A percentile compares a stretch with the other conserved stretches of the same genome.
Evolutionary conservation across 2,888 invertebrate species (phyloP).

Genomic region (Caenorhabditis sulstoni): DNA sequence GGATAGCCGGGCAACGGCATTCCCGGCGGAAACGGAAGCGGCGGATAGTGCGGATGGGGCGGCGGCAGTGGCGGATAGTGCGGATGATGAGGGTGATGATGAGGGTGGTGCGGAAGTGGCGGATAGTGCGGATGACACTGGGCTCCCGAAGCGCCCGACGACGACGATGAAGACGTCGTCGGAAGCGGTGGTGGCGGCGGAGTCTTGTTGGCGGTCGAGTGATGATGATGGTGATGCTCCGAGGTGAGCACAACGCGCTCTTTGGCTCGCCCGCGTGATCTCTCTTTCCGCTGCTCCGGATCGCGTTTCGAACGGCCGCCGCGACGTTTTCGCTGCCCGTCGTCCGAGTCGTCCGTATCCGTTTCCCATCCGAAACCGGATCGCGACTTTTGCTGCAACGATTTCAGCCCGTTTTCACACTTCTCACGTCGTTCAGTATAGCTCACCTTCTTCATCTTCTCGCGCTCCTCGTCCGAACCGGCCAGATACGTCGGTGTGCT

Average conservation of each 20-base stretch:
- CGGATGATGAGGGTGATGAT: background rate
- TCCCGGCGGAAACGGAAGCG: background rate
- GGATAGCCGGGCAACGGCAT: background rate
- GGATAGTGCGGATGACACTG: background rate
- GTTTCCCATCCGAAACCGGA: constrained; percentile 42
- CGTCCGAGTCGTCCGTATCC: constrained; percentile 54
- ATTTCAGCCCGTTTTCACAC: too few relatives aligned
- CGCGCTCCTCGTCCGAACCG: constrained; percentile 9
- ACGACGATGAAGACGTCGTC: background rate
- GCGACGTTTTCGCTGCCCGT: constrained; percentile 6
- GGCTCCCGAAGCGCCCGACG: background rate
- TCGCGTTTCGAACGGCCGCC: constrained; percentile 1
- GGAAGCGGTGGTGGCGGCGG: constrained; percentile 27
- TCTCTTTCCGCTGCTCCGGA: too few relatives aligned
- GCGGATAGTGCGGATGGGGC: background rate
- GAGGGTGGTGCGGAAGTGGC: background rate
- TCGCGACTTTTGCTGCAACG: too few relatives aligned
- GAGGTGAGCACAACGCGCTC: too few relatives aligned
- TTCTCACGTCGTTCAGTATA: too few relatives aligned
- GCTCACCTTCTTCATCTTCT: constrained; percentile 10
- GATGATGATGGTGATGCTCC: background rate
- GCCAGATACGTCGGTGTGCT: constrained; percentile 37
- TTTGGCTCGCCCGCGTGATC: too few relatives aligned
- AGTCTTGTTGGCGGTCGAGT: background rate
- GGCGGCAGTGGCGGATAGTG: background rate